Base-by-base conservation (phyloP, 2,888 invertebrate species). In the Monochamus alternatus region DNA sequence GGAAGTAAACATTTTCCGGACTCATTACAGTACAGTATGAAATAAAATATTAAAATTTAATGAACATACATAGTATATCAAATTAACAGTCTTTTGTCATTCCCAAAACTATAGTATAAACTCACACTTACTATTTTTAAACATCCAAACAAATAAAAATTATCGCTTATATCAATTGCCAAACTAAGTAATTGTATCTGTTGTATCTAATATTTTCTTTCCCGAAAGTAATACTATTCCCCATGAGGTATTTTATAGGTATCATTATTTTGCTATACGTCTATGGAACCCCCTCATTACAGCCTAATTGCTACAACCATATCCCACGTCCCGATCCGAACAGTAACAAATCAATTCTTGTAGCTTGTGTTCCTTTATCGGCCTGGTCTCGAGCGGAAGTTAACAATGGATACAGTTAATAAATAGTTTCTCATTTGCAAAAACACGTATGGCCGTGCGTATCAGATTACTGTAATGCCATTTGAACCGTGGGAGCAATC, bases 391-490 rank as follows among this genome's bases (percentile, higher is more conserved):
- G 60, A 78, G 65, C 79, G 80, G 79, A 81, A 80, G 78, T 77
- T 72, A 74, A 85, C 84, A 85, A 85, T 82, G 76, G 83, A 73
- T 78, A 81, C 83, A 84, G 82, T 87, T 87, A 86, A 86, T 87
- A 88, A 88, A 87, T 86, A 87, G 87, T 87, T 87, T 87, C 87
- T 88, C 87, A 87, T 88, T 88, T 87, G 87, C 87, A 84, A 87
- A 86, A 87, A 87, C 88, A 88, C 87, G 88, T 86, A 85, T 84
- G 84, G 80, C 81, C 86, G 83, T 84, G 85, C 83, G 88, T 87
- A 88, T 87, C 87, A 87, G 88, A 87, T 88, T 88, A 88, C 87
- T 77, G 79, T 87, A 85, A 87, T 85, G 82, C 86, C 84, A 84
- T 85, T 87, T 85, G 77, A 81, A 85, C 85, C 85, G 85, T 85